These are phyloP conservation scores for Mustela lutreola DNA, from an alignment of 2,113 vertebrate genomes.

Conservation along the genomic window DNA sequence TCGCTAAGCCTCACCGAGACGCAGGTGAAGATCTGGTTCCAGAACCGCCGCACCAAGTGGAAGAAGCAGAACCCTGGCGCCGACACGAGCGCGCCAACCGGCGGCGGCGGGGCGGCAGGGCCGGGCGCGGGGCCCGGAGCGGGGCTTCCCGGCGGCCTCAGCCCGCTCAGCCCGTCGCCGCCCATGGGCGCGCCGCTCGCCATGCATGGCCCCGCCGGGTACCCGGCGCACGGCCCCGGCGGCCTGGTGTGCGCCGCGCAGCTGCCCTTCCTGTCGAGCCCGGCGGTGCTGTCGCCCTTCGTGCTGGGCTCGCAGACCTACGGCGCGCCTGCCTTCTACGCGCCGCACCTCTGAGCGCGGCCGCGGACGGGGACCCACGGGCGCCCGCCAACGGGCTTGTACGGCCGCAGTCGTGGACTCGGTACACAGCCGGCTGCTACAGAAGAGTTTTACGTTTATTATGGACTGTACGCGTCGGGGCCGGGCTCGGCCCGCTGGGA, in stretches of 20 bases:
- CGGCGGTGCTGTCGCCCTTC: slow-evolving; percentile 96
- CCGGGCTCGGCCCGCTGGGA: neutral
- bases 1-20: slow-evolving; percentile 96
- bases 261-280: slow-evolving; percentile 96
- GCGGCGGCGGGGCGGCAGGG: slow-evolving; percentile 80
- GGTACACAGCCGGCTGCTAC: neutral
- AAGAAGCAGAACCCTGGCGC: slow-evolving; percentile 98
- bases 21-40: slow-evolving; percentile 98
- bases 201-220: slow-evolving; percentile 93
- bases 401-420: neutral
- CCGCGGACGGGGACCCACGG: neutral
- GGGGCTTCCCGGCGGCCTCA: slow-evolving; percentile 89
- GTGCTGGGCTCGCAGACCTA: slow-evolving; percentile 97
- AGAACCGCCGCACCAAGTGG: slow-evolving; percentile 97
- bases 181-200: slow-evolving; percentile 93
- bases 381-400: neutral
- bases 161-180: slow-evolving; percentile 94
- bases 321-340: slow-evolving; percentile 96
- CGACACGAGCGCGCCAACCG: slow-evolving; percentile 94
- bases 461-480: neutral
- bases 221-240: slow-evolving; percentile 90
- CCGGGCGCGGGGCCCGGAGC: slow-evolving; percentile 83
- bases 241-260: slow-evolving; percentile 95
- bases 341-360: slow-evolving; percentile 94
- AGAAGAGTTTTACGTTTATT: slow-evolving; percentile 46